Evolutionary conservation across 2,797 vertebrate species (phyloP), one percentile per base, ranked within the genome.

Genomic region (Manis javanica): DNA sequence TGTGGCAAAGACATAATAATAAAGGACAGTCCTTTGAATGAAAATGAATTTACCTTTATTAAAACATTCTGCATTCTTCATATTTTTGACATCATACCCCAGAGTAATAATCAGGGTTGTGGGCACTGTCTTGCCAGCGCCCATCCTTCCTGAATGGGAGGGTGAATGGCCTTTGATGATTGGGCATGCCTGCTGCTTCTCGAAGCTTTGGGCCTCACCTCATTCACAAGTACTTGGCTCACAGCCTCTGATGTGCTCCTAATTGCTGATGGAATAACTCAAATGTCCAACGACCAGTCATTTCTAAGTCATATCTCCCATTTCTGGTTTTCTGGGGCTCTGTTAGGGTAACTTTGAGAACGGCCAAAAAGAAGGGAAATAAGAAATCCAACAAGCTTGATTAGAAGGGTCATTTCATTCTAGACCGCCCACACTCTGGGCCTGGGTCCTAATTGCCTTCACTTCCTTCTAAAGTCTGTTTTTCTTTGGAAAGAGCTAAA

Each of bases 401-500:
- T 2, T 66, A 10, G 34, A 66, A 6, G 8, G 13, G 4, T 68
- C 7, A 34, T 46, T 79, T 90, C 14, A 66, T 71, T 91, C 10
- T 49, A 39, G 7, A 42, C 61, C 2, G 18, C 19, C 3, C 39
- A 85, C 49, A 3, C 26, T 51, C 74, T 34, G 37, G 63, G 24
- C 9, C 19, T 57, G 57, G 66, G 7, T 72, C 55, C 59, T 66
- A 75, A 77, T 51, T 31, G 68, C 55, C 79, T 95, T 81, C 19
- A 57, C 13, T 72, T 63, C 21, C 74, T 66, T 29, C 53, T 31
- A 31, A 94, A 59, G 46, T 51, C 61, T 84, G 9, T 69, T 87
- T 78, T 96, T 39, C 26, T 79, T 93, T 85, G 39, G 66, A 96
- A 96, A 94, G 37, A 46, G 12, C 37, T 63, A 66, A 94, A 87